phyloP scores from a whole-genome alignment of 2,113 vertebrate genomes.

The Murina feae region DNA sequence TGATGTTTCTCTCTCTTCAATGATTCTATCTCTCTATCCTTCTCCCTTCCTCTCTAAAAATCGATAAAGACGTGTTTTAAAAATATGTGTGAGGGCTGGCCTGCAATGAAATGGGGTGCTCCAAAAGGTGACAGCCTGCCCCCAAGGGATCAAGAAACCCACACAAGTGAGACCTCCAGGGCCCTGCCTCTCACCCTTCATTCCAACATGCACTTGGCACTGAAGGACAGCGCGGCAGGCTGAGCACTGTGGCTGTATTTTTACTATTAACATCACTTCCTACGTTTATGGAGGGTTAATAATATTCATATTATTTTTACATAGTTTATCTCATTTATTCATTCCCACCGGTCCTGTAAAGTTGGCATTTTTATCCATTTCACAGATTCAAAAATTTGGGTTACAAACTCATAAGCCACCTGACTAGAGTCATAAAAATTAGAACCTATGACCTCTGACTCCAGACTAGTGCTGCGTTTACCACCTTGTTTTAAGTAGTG shows the following conservation, averaged over 20 bases:
- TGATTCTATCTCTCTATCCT: no score
- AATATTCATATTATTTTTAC: neutral
- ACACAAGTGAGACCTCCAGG: neutral
- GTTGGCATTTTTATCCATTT: neutral
- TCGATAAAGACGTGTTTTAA: no score
- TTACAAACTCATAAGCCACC: neutral
- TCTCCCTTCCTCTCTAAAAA: no score
- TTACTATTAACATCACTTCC: no score
- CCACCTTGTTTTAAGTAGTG: neutral
- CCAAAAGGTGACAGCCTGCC: neutral
- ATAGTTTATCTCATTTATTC: neutral
- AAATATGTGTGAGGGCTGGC: neutral
- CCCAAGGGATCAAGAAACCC: neutral
- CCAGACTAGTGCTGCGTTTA: neutral
- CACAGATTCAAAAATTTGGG: neutral
- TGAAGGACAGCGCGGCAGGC: neutral
- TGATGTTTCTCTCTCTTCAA: no score
- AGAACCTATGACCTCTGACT: neutral
- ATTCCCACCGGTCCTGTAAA: neutral
- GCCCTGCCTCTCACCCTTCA: neutral
- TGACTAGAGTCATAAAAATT: neutral
- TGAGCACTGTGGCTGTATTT: fast-evolving
- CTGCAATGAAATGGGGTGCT: neutral
- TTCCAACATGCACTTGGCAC: fast-evolving
- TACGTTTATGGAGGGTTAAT: neutral